phyloP scores from a whole-genome alignment of 2,797 vertebrate genomes.

The Dicrostonyx torquatus region DNA sequence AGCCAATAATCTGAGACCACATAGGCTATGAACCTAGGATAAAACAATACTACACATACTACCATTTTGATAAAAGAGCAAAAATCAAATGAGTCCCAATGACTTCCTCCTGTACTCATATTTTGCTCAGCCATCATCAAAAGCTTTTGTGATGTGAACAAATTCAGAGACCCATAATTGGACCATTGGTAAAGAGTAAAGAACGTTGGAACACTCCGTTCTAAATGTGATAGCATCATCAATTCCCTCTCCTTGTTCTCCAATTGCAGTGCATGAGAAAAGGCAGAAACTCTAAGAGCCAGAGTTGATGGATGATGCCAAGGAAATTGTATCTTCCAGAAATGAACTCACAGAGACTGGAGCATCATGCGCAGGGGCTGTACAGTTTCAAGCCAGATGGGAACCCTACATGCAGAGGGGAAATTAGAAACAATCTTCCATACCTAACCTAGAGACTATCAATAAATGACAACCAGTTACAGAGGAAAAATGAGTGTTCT shows the following conservation, averaged over 20 bases:
- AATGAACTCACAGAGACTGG: too few relatives aligned
- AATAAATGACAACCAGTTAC: not conserved
- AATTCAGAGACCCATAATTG: not conserved
- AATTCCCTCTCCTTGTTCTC: not conserved
- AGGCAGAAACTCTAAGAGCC: not conserved
- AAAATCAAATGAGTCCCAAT: not conserved
- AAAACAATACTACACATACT: not conserved
- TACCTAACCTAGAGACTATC: not conserved
- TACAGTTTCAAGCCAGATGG: not conserved
- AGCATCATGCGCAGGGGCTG: not conserved
- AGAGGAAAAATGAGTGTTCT: not conserved
- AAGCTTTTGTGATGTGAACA: not conserved
- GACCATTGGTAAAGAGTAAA: not conserved
- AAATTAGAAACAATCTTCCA: not conserved
- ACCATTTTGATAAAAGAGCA: not conserved
- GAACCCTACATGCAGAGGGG: rapidly evolving
- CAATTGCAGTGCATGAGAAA: not conserved
- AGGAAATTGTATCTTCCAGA: not conserved
- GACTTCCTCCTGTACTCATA: not conserved
- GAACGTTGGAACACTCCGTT: not conserved
- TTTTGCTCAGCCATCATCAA: not conserved
- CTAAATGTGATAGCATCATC: not conserved
- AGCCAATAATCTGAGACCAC: not conserved
- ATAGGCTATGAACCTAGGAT: not conserved
- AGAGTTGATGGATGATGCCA: not conserved